Evolutionary conservation across 2,888 invertebrate species (phyloP).

Genomic region (Chelonus formosanus): DNA sequence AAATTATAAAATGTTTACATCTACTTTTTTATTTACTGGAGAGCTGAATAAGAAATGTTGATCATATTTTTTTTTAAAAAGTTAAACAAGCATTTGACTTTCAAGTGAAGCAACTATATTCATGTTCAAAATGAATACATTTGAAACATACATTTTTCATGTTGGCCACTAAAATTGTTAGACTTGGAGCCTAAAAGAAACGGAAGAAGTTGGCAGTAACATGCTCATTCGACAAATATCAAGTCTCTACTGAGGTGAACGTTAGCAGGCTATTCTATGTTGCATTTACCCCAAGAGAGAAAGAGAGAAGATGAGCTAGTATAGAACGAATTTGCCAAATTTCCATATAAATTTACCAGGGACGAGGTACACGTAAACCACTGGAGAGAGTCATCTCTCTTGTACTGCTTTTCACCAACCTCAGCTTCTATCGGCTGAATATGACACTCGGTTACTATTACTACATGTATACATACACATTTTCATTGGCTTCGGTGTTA

Average conservation of each 20-base stretch:
- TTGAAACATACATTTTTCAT: neutral
- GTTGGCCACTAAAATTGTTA: no score
- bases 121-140: no score
- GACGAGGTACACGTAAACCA: slow-evolving; percentile 19
- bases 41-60: no score
- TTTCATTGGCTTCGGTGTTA: neutral
- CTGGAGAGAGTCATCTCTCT: slow-evolving; percentile 12
- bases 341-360: slow-evolving; percentile 63
- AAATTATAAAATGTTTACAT: no score
- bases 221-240: neutral
- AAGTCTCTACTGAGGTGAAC: neutral
- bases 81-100: no score
- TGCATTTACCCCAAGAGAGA: slow-evolving; percentile 22
- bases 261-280: neutral
- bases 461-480: slow-evolving; percentile 10
- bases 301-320: slow-evolving; percentile 35
- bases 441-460: slow-evolving; percentile 22
- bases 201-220: no score
- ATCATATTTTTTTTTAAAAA: no score
- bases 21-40: no score
- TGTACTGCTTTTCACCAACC: slow-evolving; percentile 3
- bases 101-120: no score
- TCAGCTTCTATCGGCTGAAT: slow-evolving; percentile 22
- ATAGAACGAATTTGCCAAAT: slow-evolving; percentile 61
- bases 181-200: no score